Percentiles rank a stretch among this genome's conserved stretches.
Evolutionary conservation across 2,888 invertebrate genomes (phyloP).

Genomic region (Heteromurus nitidus): DNA sequence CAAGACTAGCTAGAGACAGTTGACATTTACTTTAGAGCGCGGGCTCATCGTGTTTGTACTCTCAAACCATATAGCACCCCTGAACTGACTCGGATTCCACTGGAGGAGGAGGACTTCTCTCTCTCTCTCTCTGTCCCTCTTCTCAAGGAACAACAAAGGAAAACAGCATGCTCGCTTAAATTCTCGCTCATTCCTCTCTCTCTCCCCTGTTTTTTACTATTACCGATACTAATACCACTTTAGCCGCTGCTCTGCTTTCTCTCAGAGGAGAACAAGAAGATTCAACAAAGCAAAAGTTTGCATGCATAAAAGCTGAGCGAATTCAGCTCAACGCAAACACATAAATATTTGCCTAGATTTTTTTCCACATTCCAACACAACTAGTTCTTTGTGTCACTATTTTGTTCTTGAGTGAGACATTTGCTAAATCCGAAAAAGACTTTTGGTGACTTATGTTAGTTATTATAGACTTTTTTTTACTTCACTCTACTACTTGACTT

Average conservation of each 20-base stretch:
- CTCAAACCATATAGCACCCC: conserved; percentile 28
- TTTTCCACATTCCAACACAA: conserved; percentile 27
- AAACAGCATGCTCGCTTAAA: conserved; percentile 29
- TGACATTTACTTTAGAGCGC: too few species aligned
- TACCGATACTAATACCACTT: conserved; percentile 46
- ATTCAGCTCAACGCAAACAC: conserved; percentile 42
- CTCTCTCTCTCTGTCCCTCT: background rate
- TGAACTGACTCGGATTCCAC: conserved; percentile 12
- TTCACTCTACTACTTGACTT: conserved; percentile 3
- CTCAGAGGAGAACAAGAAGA: background rate
- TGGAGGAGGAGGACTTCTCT: too few species aligned
- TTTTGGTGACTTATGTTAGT: conserved; percentile 31
- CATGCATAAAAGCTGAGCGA: conserved; percentile 38
- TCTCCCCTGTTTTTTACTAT: background rate
- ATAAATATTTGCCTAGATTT: conserved; percentile 44
- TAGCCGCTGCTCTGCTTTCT: conserved; percentile 14
- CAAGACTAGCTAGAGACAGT: too few species aligned
- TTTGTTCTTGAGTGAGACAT: conserved; percentile 5
- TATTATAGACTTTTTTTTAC: conserved; percentile 27
- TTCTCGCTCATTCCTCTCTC: background rate
- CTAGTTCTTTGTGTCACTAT: background rate
- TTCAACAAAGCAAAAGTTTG: background rate
- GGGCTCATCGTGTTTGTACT: too few species aligned
- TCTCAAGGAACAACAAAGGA: conserved; percentile 35
- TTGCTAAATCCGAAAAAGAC: conserved; percentile 38